A percentile compares a stretch with the other conserved stretches of the same genome.
Evolutionary conservation across 1,140 invertebrate genomes (phyloP).

Genomic region (Cataglyphis hispanica): DNA sequence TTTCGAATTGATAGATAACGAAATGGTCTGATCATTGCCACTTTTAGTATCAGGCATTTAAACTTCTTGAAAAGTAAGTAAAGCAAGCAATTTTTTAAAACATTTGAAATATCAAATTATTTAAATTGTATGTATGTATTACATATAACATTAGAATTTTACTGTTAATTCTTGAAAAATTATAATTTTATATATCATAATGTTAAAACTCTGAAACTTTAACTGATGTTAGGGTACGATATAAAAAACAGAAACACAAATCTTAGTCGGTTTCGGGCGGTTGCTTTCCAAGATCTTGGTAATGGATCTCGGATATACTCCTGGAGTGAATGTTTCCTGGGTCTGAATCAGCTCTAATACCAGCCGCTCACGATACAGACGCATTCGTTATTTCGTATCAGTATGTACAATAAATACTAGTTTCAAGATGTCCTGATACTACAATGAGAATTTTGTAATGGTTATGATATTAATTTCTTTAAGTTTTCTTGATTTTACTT

Average conservation of each 20-base stretch:
- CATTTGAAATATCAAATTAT: background rate
- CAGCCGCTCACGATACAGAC: constrained; percentile 82
- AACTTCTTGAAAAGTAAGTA: background rate
- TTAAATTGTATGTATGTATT: background rate
- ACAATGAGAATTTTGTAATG: background rate
- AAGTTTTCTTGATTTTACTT: background rate
- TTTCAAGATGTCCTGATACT: background rate
- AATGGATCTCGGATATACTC: constrained; percentile 86
- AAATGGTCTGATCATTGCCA: constrained; percentile 18
- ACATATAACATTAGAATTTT: constrained; percentile 15
- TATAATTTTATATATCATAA: constrained; percentile 32
- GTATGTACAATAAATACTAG: constrained; percentile 10
- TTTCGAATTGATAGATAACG: constrained; percentile 25
- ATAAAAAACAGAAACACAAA: constrained; percentile 76
- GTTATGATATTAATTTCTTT: constrained; percentile 2
- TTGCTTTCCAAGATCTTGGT: constrained; percentile 82
- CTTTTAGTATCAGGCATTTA: background rate
- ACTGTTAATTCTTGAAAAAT: background rate
- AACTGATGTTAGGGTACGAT: background rate
- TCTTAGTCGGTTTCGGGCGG: constrained; percentile 82
- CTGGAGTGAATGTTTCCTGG: constrained; percentile 82
- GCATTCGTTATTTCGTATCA: constrained; percentile 70
- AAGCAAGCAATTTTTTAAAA: background rate
- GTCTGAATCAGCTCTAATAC: constrained; percentile 79
- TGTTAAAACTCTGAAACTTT: background rate